Conservation (phyloP, 2,888 invertebrate species). For the Xylophagus ater region DNA sequence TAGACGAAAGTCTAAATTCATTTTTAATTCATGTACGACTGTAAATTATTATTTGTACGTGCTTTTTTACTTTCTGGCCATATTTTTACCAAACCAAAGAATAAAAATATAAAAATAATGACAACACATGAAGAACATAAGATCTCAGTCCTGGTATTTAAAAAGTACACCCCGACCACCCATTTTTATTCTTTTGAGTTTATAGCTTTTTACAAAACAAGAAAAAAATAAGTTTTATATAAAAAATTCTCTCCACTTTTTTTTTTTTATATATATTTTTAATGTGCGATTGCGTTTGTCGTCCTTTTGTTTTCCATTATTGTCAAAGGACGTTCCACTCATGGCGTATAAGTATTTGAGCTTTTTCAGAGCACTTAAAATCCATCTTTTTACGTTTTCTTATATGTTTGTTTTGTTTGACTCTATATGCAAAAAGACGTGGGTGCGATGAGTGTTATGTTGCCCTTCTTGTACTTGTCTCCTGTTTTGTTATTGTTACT, state of each 20-base stretch:
- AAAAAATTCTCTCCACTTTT: conserved; percentile 9
- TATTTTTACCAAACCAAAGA: conserved; percentile 3
- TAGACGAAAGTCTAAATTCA: conserved; percentile 12
- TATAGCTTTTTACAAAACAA: neutral
- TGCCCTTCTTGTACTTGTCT: no score
- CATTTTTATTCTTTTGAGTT: neutral
- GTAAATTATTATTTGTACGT: conserved; percentile 16
- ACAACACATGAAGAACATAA: no score
- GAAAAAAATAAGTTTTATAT: conserved; percentile 1
- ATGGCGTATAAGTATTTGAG: conserved; percentile 16
- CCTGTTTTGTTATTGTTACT: no score
- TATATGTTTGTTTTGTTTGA: no score
- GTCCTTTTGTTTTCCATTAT: conserved; percentile 12
- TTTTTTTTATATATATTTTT: conserved; percentile 9
- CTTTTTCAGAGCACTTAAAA: conserved; percentile 16
- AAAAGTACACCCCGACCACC: no score
- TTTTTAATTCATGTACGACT: conserved; percentile 15
- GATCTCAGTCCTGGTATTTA: no score
- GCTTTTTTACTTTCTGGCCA: conserved; percentile 14
- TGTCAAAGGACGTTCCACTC: conserved; percentile 16
- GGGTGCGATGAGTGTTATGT: no score
- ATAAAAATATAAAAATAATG: conserved; percentile 5
- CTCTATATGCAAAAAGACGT: conserved; percentile 11
- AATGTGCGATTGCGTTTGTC: conserved; percentile 13
- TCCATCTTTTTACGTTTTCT: conserved; percentile 6